Evolutionary conservation across 2,797 vertebrate species (phyloP), one percentile per base, ranked within the genome.

Genomic region (Malacoctenus gilli): DNA sequence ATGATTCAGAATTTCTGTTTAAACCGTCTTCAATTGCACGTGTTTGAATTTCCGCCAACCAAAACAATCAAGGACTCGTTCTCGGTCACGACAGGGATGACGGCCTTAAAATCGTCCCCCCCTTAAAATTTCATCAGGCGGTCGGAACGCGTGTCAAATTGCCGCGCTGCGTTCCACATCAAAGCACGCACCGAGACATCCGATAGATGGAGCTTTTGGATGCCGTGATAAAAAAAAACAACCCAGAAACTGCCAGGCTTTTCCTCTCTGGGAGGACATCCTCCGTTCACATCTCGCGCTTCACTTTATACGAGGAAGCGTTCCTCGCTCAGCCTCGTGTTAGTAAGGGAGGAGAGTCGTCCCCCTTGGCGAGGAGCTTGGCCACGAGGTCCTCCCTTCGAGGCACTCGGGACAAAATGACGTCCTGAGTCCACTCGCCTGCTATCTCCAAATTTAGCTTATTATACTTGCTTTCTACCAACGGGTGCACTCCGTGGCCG

Each of bases 131-230:
- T 28, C 5, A 28, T 28, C 25, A 28, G 25, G 1, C 25, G 9
- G 25, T 28, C 9, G n/a, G 5, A 28, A 1, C 25, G 1, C 25
- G 9, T 28, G 6, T 28, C 25, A 28, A 28, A 28, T 28, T 28
- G 6, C 6, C 53, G n/a, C n/a, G n/a, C n/a, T n/a, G n/a, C n/a
- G n/a, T n/a, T n/a, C n/a, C n/a, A n/a, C n/a, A n/a, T n/a, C n/a
- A n/a, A n/a, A n/a, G n/a, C n/a, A n/a, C n/a, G n/a, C 44, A 57
- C 25, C 21, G 46, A 62, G 11, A 40, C 11, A 20, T 73, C 65
- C 60, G 68, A 77, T 69, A 66, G n/a, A n/a, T n/a, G n/a, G n/a
- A n/a, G 75, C 69, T 64, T 63, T 69, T 68, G 63, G 57, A 47
- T 16, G 22, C 64, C 38, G 64, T 68, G 54, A 71, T 55, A 59